phyloP scores from a whole-genome alignment of 2,113 vertebrate genomes.

The Odontophorus gujanensis region DNA sequence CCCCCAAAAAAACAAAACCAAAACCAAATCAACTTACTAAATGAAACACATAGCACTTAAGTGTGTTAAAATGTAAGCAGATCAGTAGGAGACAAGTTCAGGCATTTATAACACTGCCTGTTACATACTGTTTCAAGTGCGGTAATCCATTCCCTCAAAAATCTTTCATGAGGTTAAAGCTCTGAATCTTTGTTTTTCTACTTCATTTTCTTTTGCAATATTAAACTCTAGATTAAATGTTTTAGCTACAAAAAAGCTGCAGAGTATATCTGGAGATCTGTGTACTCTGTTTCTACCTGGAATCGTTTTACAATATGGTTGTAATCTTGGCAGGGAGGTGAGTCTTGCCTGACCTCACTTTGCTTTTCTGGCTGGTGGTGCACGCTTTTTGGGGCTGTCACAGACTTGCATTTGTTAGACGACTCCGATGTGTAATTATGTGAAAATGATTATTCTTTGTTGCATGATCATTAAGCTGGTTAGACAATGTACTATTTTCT shows the following conservation, averaged over 20 bases:
- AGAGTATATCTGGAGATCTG: neutral
- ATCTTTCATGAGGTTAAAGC: neutral
- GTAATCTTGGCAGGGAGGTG: neutral
- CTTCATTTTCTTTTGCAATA: neutral
- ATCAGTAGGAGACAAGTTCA: neutral
- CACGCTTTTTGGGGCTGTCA: neutral
- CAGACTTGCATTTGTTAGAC: neutral
- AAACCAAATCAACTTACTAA: neutral
- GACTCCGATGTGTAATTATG: neutral
- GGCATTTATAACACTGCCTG: neutral
- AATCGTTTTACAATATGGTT: rapidly evolving
- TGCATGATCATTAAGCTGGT: neutral
- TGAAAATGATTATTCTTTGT: neutral
- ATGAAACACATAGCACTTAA: neutral
- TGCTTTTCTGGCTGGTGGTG: neutral
- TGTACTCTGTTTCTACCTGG: neutral
- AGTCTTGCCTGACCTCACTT: neutral
- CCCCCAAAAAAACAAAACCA: neutral
- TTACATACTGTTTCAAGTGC: rapidly evolving
- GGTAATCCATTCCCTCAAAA: neutral
- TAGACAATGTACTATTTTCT: neutral
- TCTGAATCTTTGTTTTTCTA: neutral
- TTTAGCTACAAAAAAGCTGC: neutral
- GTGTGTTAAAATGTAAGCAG: neutral
- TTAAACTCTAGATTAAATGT: neutral